Percentiles rank a stretch among this genome's conserved stretches.
Conservation (phyloP, 2,797 vertebrate species). For the Sus cebifrons region DNA sequence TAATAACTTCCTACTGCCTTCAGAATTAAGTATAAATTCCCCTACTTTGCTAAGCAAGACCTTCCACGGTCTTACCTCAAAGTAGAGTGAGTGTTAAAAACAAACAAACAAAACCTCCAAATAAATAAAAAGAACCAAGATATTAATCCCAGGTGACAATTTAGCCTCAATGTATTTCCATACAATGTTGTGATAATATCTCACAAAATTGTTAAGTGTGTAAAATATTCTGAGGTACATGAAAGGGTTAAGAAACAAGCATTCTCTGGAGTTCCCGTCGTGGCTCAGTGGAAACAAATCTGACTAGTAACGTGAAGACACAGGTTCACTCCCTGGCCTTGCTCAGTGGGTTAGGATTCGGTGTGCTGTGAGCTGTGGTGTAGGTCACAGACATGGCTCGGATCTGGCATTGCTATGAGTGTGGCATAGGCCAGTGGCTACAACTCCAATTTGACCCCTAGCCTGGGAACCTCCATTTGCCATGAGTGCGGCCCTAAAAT, state of each 20-base stretch:
- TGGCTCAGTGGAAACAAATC: no score
- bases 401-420: no score
- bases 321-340: no score
- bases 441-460: no score
- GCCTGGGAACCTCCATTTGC: no score
- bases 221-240: not conserved
- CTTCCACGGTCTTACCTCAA: not conserved
- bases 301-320: no score
- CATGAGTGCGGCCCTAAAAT: no score
- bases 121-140: not conserved
- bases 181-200: not conserved
- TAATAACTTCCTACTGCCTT: not conserved
- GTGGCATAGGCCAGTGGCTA: no score
- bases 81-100: not conserved
- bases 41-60: conserved; percentile 1
- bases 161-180: conserved; percentile 14
- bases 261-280: not conserved
- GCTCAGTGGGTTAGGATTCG: no score
- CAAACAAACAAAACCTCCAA: not conserved
- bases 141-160: not conserved
- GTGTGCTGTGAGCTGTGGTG: no score
- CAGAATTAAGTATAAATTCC: not conserved
- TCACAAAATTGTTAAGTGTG: not conserved
- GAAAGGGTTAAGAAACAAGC: conserved; percentile 42
- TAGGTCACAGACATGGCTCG: no score